Base-by-base conservation (phyloP, 2,113 vertebrate species). In the Chaetodon trifascialis region DNA sequence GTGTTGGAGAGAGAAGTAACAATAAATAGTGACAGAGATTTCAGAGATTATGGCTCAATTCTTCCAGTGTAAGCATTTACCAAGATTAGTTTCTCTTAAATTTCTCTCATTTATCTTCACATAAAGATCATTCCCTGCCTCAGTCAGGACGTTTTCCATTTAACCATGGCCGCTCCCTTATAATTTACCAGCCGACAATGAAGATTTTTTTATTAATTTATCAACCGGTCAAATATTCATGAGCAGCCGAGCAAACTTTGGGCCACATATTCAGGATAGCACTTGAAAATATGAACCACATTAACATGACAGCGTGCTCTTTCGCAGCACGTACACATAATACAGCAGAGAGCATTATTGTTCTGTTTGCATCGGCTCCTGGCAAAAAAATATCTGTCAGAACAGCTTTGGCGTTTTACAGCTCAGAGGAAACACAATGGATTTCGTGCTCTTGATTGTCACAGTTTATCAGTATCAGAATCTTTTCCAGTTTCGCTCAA, bases 341-440 rank as follows among this genome's bases (percentile, higher is more conserved):
- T 30, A 42, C 68, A 46, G 64, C 83, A 71, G 55, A 79, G 64
- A 83, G 65, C 79, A 69, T 88, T 69, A 23, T 78, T 86, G 69
- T 74, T 68, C 34, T 79, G 34, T 87, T 79, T 75, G 66, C 69
- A 52, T 49, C 51, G 49, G 87, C 85, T 85, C 30, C 67, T 62
- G 79, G 87, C 79, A 67, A 81, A 77, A 58, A 49, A 59, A 80
- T 7, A 75, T 75, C 63, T 83, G 86, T 88, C 87, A 80, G 75
- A 38, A 80, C 79, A 69, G 78, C 71, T 89, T 73, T 87, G 34
- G 54, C 66, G 72, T 73, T 86, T 86, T 79, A 56, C 83, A 72
- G 86, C 86, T 88, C 65, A 82, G 79, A 90, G 79, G 78, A 87
- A 87, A 83, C 52, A 73, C 55, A 76, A 81, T 85, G 69, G 19